phyloP scores from a whole-genome alignment of 2,888 invertebrate genomes.

The Myopa tessellatipennis region DNA sequence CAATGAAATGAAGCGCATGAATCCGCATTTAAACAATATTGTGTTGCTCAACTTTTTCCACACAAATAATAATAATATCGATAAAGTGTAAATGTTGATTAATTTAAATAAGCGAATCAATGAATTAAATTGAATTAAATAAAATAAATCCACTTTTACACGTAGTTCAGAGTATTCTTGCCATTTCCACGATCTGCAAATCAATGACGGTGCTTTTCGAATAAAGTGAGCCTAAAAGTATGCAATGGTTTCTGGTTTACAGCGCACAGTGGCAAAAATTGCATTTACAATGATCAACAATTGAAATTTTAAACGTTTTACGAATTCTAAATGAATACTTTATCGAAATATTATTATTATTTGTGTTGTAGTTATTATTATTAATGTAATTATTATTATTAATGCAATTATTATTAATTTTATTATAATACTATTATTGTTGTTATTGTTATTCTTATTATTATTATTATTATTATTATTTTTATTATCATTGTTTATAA shows the following conservation, averaged over 20 bases:
- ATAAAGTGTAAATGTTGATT: background rate
- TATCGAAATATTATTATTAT: no score
- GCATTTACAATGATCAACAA: no score
- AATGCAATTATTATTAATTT: no score
- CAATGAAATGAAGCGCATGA: background rate
- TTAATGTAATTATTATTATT: no score
- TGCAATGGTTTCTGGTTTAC: background rate
- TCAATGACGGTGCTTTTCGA: background rate
- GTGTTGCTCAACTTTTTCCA: background rate
- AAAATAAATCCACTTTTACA: constrained; percentile 19
- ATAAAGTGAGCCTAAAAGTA: background rate
- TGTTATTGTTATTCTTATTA: no score
- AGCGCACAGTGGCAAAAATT: background rate
- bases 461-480: background rate
- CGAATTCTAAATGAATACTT: no score
- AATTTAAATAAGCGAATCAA: background rate
- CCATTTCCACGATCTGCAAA: background rate
- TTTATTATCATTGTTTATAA: background rate
- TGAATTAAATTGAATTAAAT: constrained; percentile 12
- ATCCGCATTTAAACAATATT: background rate
- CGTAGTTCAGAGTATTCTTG: no score
- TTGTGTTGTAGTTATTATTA: no score
- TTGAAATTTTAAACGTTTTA: no score
- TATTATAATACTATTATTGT: no score
- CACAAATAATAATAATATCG: background rate